Evolutionary conservation across 2,888 invertebrate species (phyloP), one percentile per base, ranked within the genome.

Genomic region (Ptychoptera albimana): DNA sequence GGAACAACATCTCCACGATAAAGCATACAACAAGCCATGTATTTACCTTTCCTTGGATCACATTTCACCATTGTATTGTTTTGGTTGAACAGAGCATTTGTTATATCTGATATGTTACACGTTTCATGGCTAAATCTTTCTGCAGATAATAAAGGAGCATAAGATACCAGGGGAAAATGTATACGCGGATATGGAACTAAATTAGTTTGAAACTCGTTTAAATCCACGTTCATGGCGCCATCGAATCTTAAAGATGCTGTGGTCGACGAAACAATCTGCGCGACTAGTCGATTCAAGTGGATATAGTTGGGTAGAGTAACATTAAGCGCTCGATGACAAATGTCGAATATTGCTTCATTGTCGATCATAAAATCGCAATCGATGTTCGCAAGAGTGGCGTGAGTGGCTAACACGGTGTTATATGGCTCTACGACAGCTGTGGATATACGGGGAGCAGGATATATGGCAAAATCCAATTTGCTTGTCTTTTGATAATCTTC

Each of bases 351-450:
- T n/a, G 93, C 92, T 60, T 93, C 91, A 56, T 93, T 93, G 69
- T 93, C 93, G 14, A 89, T 86, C 82, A 91, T 86, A 60, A 93
- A 93, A 2, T 88, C 84, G 60, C 92, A 92, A 64, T 92, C 91
- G 0, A 86, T 83, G 59, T 85, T 85, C 50, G 73, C 63, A 66
- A 93, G 73, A 23, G 91, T 91, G 14, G 86, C 84, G 66, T 93
- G 92, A 0, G 93, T 92, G 38, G 91, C 88, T 47, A 93, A 63
- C 44, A 91, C 78, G 0, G 92, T 83, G 62, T 93, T 93, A 68
- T 93, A 94, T 0, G 93, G 93, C 61, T 93, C 92, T 37, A 92
- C 92, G 10, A 93, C 91, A 0, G 92, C 88, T 1, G 92, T 91
- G 31, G 88, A 88, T 16, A 91, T 79, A 64, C 82, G 84, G 40